Conservation (phyloP, 2,113 vertebrate species). For the Neodontobutis hainanensis region DNA sequence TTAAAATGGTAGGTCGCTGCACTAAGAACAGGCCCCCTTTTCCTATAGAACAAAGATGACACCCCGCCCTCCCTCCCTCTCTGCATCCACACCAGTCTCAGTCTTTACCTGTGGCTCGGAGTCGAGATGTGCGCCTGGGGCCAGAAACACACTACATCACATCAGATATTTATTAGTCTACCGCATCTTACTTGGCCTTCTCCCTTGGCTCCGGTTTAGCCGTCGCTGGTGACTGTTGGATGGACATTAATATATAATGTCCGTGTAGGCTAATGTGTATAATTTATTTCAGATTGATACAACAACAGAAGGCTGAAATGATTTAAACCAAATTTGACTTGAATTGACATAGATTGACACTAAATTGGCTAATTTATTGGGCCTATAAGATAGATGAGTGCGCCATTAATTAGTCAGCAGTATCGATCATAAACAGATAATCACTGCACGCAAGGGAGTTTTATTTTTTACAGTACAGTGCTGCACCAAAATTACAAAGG, state of each 20-base stretch:
- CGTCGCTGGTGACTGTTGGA: not conserved
- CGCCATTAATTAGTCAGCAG: not conserved
- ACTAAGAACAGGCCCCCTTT: constrained; percentile 80
- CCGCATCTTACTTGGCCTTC: not conserved
- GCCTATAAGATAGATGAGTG: not conserved
- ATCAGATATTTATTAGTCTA: constrained; percentile 2
- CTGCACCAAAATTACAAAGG: not conserved
- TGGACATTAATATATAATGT: no score
- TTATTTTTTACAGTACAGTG: not conserved
- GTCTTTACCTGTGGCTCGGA: constrained; percentile 76
- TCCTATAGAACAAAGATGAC: constrained; percentile 80
- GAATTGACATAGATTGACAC: not conserved
- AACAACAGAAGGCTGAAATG: no score
- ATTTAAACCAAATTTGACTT: not conserved
- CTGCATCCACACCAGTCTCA: constrained; percentile 69
- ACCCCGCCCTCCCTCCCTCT: constrained; percentile 49
- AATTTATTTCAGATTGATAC: no score
- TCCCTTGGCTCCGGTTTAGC: not conserved
- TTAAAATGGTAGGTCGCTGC: constrained; percentile 82
- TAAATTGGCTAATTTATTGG: not conserved
- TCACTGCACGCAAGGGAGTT: not conserved
- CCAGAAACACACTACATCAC: constrained; percentile 2
- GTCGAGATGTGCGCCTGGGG: constrained; percentile 6
- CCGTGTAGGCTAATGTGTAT: no score
- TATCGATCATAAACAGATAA: not conserved